phyloP scores from a whole-genome alignment of 2,888 invertebrate genomes.

The Eledona agricola region DNA sequence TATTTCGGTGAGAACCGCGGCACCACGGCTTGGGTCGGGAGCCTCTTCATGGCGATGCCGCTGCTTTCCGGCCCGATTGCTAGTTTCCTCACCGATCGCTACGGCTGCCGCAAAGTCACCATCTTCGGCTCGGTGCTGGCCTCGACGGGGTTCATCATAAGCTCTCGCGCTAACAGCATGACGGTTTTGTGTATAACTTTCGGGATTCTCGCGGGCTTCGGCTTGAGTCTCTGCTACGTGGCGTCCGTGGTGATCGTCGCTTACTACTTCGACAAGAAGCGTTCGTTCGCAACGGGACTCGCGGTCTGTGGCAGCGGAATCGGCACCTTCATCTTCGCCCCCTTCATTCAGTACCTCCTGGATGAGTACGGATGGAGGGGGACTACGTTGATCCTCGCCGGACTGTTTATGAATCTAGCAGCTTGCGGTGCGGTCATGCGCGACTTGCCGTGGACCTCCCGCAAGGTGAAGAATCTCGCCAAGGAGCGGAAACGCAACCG shows the following conservation, averaged over 20 bases:
- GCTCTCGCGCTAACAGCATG: slow-evolving; percentile 79
- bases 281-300: slow-evolving; percentile 86
- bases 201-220: slow-evolving; percentile 85
- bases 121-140: slow-evolving; percentile 81
- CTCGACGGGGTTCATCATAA: slow-evolving; percentile 78
- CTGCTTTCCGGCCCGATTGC: slow-evolving; percentile 86
- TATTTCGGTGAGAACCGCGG: slow-evolving; percentile 86
- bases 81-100: slow-evolving; percentile 82
- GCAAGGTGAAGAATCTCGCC: slow-evolving; percentile 69
- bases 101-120: slow-evolving; percentile 82
- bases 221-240: slow-evolving; percentile 85
- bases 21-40: slow-evolving; percentile 90
- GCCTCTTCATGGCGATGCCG: slow-evolving; percentile 92
- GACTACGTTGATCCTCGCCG: slow-evolving; percentile 82
- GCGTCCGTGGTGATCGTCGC: slow-evolving; percentile 92
- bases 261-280: slow-evolving; percentile 86
- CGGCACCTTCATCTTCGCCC: slow-evolving; percentile 88
- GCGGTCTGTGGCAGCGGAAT: slow-evolving; percentile 89
- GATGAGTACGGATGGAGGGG: slow-evolving; percentile 86
- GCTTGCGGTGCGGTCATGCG: slow-evolving; percentile 85
- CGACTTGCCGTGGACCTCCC: slow-evolving; percentile 75
- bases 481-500: slow-evolving; percentile 71
- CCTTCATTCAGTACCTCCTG: slow-evolving; percentile 77
- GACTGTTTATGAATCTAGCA: slow-evolving; percentile 81
- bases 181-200: slow-evolving; percentile 82